phyloP scores from a whole-genome alignment of 2,888 invertebrate species.

The Dione juno region DNA sequence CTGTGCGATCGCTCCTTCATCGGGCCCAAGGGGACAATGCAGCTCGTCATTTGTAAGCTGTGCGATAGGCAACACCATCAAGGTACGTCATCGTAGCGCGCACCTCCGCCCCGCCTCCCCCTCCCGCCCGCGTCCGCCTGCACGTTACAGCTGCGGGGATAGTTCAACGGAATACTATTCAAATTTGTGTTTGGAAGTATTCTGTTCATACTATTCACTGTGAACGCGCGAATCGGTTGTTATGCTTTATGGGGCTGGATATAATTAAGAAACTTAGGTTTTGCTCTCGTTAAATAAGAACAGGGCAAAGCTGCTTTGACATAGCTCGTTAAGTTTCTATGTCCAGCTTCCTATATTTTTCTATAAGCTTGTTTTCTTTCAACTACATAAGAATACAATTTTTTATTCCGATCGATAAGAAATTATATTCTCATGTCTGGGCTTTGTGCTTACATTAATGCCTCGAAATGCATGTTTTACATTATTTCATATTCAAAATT shows the following conservation, averaged over 20 bases:
- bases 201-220: slow-evolving; percentile 3
- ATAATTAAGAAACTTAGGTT: slow-evolving; percentile 1
- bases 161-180: slow-evolving; percentile 7
- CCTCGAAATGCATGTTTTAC: slow-evolving; percentile 47
- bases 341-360: slow-evolving; percentile 37
- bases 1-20: slow-evolving; percentile 88
- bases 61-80: slow-evolving; percentile 84
- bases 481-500: slow-evolving; percentile 38
- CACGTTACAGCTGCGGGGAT: background rate
- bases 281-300: background rate
- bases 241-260: slow-evolving; percentile 15
- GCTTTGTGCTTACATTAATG: slow-evolving; percentile 48
- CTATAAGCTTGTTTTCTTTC: slow-evolving; percentile 40
- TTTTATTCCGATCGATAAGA: slow-evolving; percentile 11
- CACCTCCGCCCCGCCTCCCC: background rate
- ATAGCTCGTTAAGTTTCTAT: slow-evolving; percentile 12
- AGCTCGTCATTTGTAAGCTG: slow-evolving; percentile 84
- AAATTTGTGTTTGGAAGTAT: background rate
- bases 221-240: background rate
- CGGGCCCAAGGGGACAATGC: slow-evolving; percentile 87
- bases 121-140: background rate
- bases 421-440: slow-evolving; percentile 40
- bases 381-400: slow-evolving; percentile 39
- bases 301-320: background rate
- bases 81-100: slow-evolving; percentile 72